Evolutionary conservation across 2,888 invertebrate genomes (phyloP).

Genomic region (Sericinus montela): DNA sequence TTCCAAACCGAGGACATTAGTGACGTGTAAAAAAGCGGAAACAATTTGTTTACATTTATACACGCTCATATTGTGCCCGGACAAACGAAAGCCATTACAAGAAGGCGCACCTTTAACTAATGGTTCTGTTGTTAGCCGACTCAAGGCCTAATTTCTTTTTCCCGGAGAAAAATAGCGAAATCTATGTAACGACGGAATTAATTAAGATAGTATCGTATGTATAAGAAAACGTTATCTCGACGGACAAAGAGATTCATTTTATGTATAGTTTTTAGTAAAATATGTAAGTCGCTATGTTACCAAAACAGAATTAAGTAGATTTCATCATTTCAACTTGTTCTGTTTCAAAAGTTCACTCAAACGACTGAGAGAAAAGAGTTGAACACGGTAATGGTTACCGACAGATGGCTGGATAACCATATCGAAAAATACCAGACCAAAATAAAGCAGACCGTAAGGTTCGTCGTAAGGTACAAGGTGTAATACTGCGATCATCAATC

Average conservation of each 20-base stretch:
- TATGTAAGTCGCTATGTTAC: neutral
- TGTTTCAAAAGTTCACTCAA: no score
- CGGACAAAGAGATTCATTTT: conserved; percentile 1
- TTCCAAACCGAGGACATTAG: no score
- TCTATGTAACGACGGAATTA: conserved; percentile 20
- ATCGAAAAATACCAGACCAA: no score
- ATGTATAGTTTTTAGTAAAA: neutral
- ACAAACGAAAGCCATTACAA: conserved; percentile 1
- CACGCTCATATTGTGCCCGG: neutral
- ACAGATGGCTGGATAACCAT: no score
- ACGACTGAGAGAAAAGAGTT: no score
- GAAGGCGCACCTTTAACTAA: neutral
- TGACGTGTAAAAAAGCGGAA: no score
- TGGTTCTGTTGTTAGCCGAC: neutral
- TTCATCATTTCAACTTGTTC: no score
- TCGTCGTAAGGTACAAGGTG: no score
- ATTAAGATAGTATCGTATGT: conserved; percentile 10
- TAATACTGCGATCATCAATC: no score
- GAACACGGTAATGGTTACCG: no score
- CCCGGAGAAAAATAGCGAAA: conserved; percentile 1
- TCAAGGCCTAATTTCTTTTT: conserved; percentile 5
- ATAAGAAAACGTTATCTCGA: conserved; percentile 6
- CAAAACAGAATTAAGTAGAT: no score
- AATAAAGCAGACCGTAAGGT: no score
- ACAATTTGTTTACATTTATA: neutral